Percentiles rank a stretch among this genome's conserved stretches.
Evolutionary conservation across 2,113 vertebrate species (phyloP).

Genomic region (Donacobius atricapilla): DNA sequence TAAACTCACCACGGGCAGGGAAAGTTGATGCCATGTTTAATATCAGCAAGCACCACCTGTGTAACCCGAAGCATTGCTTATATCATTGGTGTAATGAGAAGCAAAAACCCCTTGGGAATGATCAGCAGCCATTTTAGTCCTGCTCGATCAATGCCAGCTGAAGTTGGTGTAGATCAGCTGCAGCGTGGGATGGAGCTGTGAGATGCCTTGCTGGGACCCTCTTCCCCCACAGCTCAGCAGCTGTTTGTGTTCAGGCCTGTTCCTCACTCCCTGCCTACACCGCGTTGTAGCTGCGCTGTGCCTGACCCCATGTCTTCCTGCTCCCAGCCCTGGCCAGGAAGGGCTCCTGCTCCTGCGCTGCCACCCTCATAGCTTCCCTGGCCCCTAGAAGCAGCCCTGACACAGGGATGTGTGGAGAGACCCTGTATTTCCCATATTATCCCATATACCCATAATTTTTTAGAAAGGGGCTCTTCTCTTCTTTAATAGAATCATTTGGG

Average conservation of each 20-base stretch:
- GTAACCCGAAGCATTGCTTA: not conserved
- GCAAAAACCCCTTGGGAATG: not conserved
- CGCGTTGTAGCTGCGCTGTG: not conserved
- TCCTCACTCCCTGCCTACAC: accelerated
- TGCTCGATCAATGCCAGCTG: not conserved
- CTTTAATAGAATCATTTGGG: not conserved
- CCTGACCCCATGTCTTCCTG: accelerated
- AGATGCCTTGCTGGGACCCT: not conserved
- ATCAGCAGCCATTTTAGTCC: slow-evolving; percentile 10
- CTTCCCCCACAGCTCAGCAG: not conserved
- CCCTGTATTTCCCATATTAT: accelerated
- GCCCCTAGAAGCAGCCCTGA: not conserved
- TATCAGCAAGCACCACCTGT: not conserved
- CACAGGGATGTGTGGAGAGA: accelerated
- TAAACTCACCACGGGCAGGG: not conserved
- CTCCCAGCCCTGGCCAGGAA: not conserved
- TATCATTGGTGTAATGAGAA: not conserved
- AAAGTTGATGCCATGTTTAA: not conserved
- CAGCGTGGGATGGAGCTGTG: not conserved
- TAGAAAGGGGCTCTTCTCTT: not conserved
- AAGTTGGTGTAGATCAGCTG: not conserved
- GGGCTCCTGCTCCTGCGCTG: not conserved
- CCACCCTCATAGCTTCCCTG: not conserved
- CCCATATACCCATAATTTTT: not conserved
- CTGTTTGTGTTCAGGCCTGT: not conserved